Evolutionary conservation across 23 tunicate genomes (phyloP).

Genomic region (Clavelina lepadiformis): DNA sequence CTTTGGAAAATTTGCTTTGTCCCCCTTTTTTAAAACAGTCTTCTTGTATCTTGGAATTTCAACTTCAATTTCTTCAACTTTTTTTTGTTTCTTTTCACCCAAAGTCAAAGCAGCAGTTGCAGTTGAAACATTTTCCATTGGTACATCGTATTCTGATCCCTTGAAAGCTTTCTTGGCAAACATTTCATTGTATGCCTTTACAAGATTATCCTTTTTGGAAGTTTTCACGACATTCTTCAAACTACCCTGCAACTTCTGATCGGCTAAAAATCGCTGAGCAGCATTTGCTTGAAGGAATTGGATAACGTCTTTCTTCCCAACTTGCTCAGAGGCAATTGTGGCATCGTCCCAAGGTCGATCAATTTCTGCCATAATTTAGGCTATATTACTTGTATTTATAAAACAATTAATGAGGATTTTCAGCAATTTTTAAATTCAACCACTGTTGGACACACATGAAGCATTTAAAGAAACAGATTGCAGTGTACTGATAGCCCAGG

Average conservation of each 20-base stretch:
- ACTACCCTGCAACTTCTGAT: constrained; percentile 67
- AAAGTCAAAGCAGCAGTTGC: constrained; percentile 1
- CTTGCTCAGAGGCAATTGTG: constrained; percentile 22
- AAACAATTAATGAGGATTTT: no score
- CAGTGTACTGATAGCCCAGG: no score
- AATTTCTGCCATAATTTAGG: constrained; percentile 9
- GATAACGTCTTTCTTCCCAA: constrained; percentile 65
- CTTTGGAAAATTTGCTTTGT: constrained; percentile 67
- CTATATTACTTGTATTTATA: not conserved
- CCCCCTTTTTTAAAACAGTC: constrained; percentile 68
- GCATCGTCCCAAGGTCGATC: constrained; percentile 54
- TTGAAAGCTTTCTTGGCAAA: constrained; percentile 54
- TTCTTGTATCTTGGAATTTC: constrained; percentile 48
- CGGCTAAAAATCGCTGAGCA: constrained; percentile 39
- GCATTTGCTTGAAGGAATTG: constrained; percentile 54
- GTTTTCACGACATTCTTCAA: constrained; percentile 73
- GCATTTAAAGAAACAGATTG: no score
- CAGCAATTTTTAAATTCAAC: no score
- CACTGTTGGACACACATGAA: no score
- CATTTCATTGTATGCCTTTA: constrained; percentile 43
- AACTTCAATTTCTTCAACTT: constrained; percentile 24
- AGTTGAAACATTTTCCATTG: constrained; percentile 2
- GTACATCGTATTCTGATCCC: constrained; percentile 40
- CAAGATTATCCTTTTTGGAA: constrained; percentile 58
- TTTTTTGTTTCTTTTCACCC: constrained; percentile 14